Evolutionary conservation across 1,140 invertebrate species (phyloP).

Genomic region (Antheraea mylitta): DNA sequence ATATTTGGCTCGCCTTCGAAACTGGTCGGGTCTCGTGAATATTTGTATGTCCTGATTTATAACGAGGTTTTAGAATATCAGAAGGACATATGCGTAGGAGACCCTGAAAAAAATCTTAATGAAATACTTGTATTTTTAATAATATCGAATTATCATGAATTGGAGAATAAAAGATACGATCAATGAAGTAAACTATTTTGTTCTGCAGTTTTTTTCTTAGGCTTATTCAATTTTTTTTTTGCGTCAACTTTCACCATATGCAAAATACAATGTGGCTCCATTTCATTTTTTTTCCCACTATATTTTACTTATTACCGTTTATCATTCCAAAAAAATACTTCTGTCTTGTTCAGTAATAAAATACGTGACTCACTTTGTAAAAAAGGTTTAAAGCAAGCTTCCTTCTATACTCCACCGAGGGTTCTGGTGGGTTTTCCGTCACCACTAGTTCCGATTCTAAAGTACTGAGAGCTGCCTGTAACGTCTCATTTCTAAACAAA

Average conservation of each 20-base stretch:
- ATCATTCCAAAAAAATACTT: no score
- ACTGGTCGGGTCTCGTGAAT: constrained; percentile 77
- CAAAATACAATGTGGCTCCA: no score
- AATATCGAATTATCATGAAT: no score
- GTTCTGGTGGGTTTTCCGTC: constrained; percentile 76
- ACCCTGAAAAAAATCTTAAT: constrained; percentile 44
- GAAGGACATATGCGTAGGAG: constrained; percentile 36
- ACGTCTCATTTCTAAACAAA: constrained; percentile 68
- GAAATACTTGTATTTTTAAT: no score
- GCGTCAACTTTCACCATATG: no score
- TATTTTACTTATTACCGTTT: no score
- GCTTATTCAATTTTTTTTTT: no score
- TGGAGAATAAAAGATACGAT: no score
- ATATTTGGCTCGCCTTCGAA: constrained; percentile 82
- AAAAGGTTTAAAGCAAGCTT: constrained; percentile 80
- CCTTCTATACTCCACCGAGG: constrained; percentile 80
- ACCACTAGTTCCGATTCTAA: constrained; percentile 81
- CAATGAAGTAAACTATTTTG: no score
- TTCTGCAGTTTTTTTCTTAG: no score
- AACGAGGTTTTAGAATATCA: constrained; percentile 17
- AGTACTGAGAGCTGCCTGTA: constrained; percentile 74
- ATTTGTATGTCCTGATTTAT: constrained; percentile 37
- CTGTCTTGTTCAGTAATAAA: no score
- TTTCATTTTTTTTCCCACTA: no score
- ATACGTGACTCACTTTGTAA: constrained; percentile 78